A percentile compares a stretch with the other conserved stretches of the same genome.
phyloP scores from a whole-genome alignment of 1,140 invertebrate species.

The Nomia melanderi region DNA sequence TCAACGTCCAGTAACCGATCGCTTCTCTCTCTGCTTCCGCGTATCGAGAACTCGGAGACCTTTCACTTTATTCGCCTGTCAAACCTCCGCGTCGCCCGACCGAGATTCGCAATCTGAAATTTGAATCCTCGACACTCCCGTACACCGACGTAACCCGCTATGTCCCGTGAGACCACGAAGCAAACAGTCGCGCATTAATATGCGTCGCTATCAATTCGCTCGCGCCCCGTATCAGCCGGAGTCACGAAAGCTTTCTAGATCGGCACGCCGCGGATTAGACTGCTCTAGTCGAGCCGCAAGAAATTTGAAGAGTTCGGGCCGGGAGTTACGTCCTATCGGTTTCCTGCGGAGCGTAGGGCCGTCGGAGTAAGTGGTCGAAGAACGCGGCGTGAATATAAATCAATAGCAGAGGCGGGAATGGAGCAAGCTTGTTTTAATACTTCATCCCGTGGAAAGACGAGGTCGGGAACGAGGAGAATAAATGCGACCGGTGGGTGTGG shows the following conservation, averaged over 20 bases:
- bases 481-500: conserved; percentile 39
- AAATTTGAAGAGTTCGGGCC: background rate
- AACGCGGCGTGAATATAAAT: conserved; percentile 44
- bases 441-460: conserved; percentile 27
- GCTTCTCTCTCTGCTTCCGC: background rate
- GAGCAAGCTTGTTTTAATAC: conserved; percentile 38
- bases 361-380: conserved; percentile 18
- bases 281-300: background rate
- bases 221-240: background rate
- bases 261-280: background rate
- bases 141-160: too few relatives aligned
- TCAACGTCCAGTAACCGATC: background rate
- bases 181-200: conserved; percentile 58
- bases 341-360: background rate
- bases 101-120: too few relatives aligned
- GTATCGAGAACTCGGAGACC: background rate
- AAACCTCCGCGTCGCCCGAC: background rate
- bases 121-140: too few relatives aligned
- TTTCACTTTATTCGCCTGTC: background rate
- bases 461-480: conserved; percentile 1
- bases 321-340: background rate
- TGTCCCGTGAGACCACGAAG: conserved; percentile 34
- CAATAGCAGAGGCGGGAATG: conserved; percentile 18
- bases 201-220: conserved; percentile 33
- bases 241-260: background rate